Evolutionary conservation across 1,140 invertebrate species (phyloP).

Genomic region (Eueides isabella): DNA sequence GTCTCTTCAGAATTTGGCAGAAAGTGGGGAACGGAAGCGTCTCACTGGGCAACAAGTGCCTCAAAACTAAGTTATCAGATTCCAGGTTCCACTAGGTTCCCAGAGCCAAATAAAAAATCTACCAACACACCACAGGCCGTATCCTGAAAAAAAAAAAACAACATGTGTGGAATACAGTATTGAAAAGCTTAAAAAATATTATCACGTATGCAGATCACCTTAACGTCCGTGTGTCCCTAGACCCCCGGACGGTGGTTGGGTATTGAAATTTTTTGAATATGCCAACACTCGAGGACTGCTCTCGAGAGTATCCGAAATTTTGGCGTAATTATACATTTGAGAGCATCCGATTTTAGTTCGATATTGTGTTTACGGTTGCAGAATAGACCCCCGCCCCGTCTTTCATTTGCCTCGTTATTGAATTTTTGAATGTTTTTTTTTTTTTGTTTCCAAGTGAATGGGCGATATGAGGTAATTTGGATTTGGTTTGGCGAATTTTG

Average conservation of each 20-base stretch:
- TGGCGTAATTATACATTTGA: slow-evolving; percentile 67
- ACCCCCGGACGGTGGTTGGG: slow-evolving; percentile 53
- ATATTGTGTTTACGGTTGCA: slow-evolving; percentile 40
- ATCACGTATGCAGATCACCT: neutral
- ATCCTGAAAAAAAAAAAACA: too few relatives aligned
- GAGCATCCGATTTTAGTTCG: slow-evolving; percentile 59
- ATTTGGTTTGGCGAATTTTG: neutral
- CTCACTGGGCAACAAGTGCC: too few relatives aligned
- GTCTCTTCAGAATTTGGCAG: too few relatives aligned
- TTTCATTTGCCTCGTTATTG: slow-evolving; percentile 5
- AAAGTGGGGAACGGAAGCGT: too few relatives aligned
- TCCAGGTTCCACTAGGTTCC: too few relatives aligned
- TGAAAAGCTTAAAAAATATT: neutral
- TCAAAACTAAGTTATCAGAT: too few relatives aligned
- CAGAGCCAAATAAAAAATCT: too few relatives aligned
- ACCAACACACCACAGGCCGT: too few relatives aligned
- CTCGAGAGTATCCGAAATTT: slow-evolving; percentile 76
- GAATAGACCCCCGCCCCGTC: slow-evolving; percentile 28
- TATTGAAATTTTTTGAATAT: slow-evolving; percentile 79
- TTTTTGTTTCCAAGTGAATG: slow-evolving; percentile 2
- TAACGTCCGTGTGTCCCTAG: slow-evolving; percentile 49
- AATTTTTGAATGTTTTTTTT: slow-evolving; percentile 2
- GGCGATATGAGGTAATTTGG: neutral
- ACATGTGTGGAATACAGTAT: too few relatives aligned
- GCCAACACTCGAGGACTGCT: slow-evolving; percentile 70